Conservation (phyloP, 2,113 vertebrate species). For the Hylia prasina region DNA sequence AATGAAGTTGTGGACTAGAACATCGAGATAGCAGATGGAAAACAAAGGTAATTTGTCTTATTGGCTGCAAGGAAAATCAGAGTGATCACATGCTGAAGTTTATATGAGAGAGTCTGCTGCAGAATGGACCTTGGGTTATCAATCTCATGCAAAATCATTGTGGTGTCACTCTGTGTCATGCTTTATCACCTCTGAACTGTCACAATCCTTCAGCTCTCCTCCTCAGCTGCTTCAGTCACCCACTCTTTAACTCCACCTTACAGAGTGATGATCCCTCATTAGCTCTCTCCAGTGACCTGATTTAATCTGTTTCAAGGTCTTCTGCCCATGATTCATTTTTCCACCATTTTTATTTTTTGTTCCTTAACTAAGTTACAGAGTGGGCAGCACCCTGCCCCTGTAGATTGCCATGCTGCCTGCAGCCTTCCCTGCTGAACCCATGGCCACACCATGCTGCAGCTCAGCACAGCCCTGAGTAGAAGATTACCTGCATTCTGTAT, state of each 20-base stretch:
- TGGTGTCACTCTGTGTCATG: background rate
- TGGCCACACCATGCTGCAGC: background rate
- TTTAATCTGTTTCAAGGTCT: background rate
- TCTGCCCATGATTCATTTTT: background rate
- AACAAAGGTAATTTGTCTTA: background rate
- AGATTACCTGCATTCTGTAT: background rate
- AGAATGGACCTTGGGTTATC: background rate
- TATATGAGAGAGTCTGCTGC: background rate
- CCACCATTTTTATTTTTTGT: background rate
- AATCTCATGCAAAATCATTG: background rate
- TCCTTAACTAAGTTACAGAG: background rate
- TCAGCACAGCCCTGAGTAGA: background rate
- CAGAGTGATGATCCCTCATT: background rate
- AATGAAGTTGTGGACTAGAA: background rate
- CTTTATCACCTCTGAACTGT: background rate
- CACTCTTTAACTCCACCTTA: background rate
- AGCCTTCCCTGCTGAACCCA: background rate
- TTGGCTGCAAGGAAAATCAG: background rate
- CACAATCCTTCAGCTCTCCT: background rate
- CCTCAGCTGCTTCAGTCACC: background rate
- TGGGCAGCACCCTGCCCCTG: accelerated
- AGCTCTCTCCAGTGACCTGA: background rate
- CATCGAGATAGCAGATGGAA: background rate
- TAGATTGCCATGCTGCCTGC: background rate
- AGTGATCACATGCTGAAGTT: background rate